Base-by-base conservation (phyloP, 2,797 vertebrate species). In the Rhodeus uyekii region DNA sequence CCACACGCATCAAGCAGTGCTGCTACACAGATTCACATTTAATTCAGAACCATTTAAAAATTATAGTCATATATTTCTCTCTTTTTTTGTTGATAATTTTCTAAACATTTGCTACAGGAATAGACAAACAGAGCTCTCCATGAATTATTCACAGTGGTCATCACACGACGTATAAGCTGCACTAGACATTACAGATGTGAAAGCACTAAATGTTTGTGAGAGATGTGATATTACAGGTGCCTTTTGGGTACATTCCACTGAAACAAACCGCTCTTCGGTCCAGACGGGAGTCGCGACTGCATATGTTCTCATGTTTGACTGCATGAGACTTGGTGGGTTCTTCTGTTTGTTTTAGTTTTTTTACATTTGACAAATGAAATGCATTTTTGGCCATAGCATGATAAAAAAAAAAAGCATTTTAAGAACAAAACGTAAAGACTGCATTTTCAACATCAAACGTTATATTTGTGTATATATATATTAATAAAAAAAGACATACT, bases 11-110 rank as follows among this genome's bases (percentile, higher is more conserved):
- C 24, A 84, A 69, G 19, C 48, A 69, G 29, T 94, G 93, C 92
- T 93, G 96, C 94, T 97, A 95, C 97, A 95, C 95, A 87, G 96
- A 94, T 93, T 86, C 90, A 98, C 96, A 96, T 96, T 99, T 99
- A 98, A 98, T 97, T 98, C 91, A 96, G 78, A 84, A 91, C 90
- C 93, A 95, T 93, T 98, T 97, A 97, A 99, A 98, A 99, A 98
- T 94, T 92, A 88, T 85, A 86, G 90, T 92, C 91, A 94, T 94
- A 94, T 84, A 83, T 76, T 65, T 84, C 34, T 83, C 34, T 81
- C n/a, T 90, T 90, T 95, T 92, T 94, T 93, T 91, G 86, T 79
- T 82, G 44, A 91, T 92, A 89, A 93, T 94, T 96, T 96, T 94
- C 87, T 84, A 84, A 90, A 89, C 83, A 86, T 94, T 89, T 95